Base-by-base conservation (phyloP, 2,888 invertebrate species). In the Fabriciana adippe region DNA sequence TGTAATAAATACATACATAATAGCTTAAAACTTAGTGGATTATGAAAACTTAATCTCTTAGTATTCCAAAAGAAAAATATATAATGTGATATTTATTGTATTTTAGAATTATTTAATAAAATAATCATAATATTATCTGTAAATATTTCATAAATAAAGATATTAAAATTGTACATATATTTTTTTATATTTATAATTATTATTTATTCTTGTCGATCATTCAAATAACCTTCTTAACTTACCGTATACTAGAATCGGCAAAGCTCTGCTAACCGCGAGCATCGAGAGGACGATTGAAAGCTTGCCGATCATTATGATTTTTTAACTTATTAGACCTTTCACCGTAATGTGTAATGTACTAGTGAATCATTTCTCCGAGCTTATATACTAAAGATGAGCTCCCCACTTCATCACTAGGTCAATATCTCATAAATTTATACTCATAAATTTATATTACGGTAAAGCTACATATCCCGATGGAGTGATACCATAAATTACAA, bases 371-470 rank as follows among this genome's bases (percentile, higher is more conserved):
- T 83, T 85, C 88, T 83, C 82, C 79, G 81, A 75, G 82, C 80
- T 86, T 91, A 85, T 91, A 92, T 92, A 91, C 85, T 78, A 79
- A 77, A 80, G 74, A 80, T 79, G 77, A 80, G 81, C 72, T 85
- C 88, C 88, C 91, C 89, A 86, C 89, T 81, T 71, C 61, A 72
- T 76, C 79, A 85, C 81, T 85, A 79, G 86, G 87, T 87, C 85
- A 86, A 78, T 75, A 79, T 78, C 84, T 82, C 83, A 82, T 85
- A 86, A 85, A 83, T 85, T 83, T 81, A 82, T 83, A 79, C 84
- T 82, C 83, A 82, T 85, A 86, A 85, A 83, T 85, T 83, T 81
- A 82, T 83, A 79, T 86, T 87, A 88, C 88, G 85, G 89, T 90
- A 88, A 83, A 85, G 75, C 76, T 82, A 86, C 80, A 75, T 74